Evolutionary conservation across 2,113 vertebrate species (phyloP).

Genomic region (Nesogale talazaci): DNA sequence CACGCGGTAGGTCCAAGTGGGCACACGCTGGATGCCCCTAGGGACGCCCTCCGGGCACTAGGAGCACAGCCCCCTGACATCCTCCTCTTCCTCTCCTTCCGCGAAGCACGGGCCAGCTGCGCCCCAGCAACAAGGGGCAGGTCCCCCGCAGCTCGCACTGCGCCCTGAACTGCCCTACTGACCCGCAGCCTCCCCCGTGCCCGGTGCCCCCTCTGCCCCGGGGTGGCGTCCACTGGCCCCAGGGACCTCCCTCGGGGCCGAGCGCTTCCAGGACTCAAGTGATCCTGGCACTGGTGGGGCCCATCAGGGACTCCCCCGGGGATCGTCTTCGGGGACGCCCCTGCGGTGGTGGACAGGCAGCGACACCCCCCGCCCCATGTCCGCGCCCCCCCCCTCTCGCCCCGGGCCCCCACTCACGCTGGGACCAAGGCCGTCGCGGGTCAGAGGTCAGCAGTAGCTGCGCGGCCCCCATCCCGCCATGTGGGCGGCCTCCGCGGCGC

Average conservation of each 20-base stretch:
- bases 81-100: rapidly evolving
- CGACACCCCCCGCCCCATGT: no score
- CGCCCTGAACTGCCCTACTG: neutral
- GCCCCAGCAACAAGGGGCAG: neutral
- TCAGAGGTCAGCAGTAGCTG: neutral
- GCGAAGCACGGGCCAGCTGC: neutral
- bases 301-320: neutral
- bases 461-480: neutral
- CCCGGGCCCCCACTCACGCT: neutral
- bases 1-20: no score
- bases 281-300: neutral
- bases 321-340: neutral
- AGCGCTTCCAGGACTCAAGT: neutral
- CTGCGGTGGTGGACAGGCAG: neutral
- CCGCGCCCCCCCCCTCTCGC: no score
- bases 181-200: no score
- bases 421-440: conserved; percentile 4
- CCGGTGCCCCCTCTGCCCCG: no score
- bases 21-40: no score
- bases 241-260: neutral
- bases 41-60: no score
- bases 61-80: no score
- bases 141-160: neutral
- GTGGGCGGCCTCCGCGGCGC: neutral
- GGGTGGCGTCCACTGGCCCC: neutral